A percentile compares a stretch with the other conserved stretches of the same genome.
Conservation (phyloP, 2,888 invertebrate genomes). For the Blastobasis lacticolella region DNA sequence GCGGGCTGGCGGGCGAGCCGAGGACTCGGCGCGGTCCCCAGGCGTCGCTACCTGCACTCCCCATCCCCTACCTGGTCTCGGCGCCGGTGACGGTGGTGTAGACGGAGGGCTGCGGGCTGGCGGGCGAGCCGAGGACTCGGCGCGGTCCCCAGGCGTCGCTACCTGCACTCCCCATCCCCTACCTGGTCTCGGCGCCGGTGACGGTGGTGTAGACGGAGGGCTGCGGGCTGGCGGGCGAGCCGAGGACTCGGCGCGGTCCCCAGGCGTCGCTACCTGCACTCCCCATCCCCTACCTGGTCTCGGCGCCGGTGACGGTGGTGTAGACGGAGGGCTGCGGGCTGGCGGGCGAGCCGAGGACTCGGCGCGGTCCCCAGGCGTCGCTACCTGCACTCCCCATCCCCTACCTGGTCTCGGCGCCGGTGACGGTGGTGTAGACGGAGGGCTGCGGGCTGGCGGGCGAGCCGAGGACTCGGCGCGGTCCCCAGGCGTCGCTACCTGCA, state of each 20-base stretch:
- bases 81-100: too few relatives aligned
- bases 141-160: too few relatives aligned
- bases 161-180: not conserved
- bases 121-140: too few relatives aligned
- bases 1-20: too few relatives aligned
- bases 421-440: slow-evolving; percentile 88
- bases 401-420: slow-evolving; percentile 77
- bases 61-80: too few relatives aligned
- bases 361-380: slow-evolving; percentile 15
- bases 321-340: slow-evolving; percentile 77
- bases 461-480: slow-evolving; percentile 45
- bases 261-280: not conserved
- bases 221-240: slow-evolving; percentile 31
- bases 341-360: slow-evolving; percentile 46
- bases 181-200: slow-evolving; percentile 79
- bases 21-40: too few relatives aligned
- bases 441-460: slow-evolving; percentile 50
- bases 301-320: slow-evolving; percentile 91
- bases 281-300: slow-evolving; percentile 6
- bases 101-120: too few relatives aligned
- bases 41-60: too few relatives aligned
- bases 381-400: not conserved
- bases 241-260: slow-evolving; percentile 44
- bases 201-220: slow-evolving; percentile 88
- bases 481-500: not conserved